A percentile compares a stretch with the other conserved stretches of the same genome.
Evolutionary conservation across 1,140 invertebrate species (phyloP).

Genomic region (Pogonomyrmex californicus): DNA sequence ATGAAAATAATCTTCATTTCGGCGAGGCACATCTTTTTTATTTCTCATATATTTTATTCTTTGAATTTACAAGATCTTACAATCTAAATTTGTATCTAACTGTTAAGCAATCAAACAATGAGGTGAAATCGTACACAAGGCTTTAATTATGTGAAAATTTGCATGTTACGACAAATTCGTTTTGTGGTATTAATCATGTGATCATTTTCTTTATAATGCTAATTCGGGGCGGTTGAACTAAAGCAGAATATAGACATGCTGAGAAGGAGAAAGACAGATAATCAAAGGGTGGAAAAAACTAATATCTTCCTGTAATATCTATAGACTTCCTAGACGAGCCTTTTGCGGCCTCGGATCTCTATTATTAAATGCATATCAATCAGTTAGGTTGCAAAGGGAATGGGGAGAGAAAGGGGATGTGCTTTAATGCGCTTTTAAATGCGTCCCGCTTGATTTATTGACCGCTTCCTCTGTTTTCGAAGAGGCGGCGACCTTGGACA

Average conservation of each 20-base stretch:
- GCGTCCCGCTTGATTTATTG: constrained; percentile 83
- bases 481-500: constrained; percentile 64
- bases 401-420: not conserved
- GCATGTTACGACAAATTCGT: constrained; percentile 32
- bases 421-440: constrained; percentile 85
- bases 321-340: constrained; percentile 81
- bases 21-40: not conserved
- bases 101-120: constrained; percentile 29
- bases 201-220: constrained; percentile 28
- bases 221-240: not conserved
- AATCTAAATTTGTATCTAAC: constrained; percentile 25
- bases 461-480: constrained; percentile 74
- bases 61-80: not conserved
- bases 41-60: not conserved
- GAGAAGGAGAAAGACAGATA: not conserved
- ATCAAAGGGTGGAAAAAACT: not conserved
- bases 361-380: constrained; percentile 87
- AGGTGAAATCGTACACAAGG: not conserved
- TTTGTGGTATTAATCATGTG: constrained; percentile 13
- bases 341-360: constrained; percentile 81
- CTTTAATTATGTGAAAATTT: constrained; percentile 32
- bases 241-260: not conserved
- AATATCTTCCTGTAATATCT: constrained; percentile 55
- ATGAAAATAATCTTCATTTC: constrained; percentile 10
- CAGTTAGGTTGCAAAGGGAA: constrained; percentile 67